phyloP scores from a whole-genome alignment of 2,113 vertebrate genomes.

The Ursus arctos region DNA sequence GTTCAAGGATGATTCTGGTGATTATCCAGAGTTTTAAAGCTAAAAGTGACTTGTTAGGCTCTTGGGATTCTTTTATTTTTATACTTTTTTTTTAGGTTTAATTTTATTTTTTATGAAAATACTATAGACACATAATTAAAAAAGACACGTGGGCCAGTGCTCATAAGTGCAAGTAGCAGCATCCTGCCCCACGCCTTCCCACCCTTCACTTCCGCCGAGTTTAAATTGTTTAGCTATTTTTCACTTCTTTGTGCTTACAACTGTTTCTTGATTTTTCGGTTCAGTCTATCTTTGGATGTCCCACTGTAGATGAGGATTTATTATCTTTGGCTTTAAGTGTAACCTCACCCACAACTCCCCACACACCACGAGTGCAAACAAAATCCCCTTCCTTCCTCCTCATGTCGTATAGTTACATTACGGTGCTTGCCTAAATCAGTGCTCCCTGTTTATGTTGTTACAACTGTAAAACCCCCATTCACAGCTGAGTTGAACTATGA shows the following conservation, averaged over 20 bases:
- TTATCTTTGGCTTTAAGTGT: not conserved
- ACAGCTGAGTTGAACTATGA: not conserved
- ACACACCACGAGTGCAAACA: not conserved
- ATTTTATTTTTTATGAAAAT: conserved; percentile 60
- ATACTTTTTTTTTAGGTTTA: not conserved
- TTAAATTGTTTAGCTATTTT: conserved; percentile 8
- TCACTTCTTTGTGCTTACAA: not conserved
- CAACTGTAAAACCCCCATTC: not conserved
- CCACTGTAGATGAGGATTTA: not conserved
- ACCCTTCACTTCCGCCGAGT: not conserved
- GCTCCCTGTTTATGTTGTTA: not conserved
- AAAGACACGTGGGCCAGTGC: not conserved
- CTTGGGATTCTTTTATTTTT: not conserved
- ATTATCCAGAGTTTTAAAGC: conserved; percentile 3
- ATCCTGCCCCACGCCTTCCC: not conserved
- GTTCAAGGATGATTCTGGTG: not conserved
- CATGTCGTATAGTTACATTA: not conserved
- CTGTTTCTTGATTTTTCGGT: conserved; percentile 45
- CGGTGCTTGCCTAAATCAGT: not conserved
- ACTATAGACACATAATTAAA: not conserved
- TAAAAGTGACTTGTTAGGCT: not conserved
- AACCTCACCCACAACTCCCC: not conserved
- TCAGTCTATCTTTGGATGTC: conserved; percentile 3
- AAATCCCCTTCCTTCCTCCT: not conserved
- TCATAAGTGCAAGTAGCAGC: not conserved